phyloP scores from a whole-genome alignment of 2,113 vertebrate species.

The Triplophysa tibetana region DNA sequence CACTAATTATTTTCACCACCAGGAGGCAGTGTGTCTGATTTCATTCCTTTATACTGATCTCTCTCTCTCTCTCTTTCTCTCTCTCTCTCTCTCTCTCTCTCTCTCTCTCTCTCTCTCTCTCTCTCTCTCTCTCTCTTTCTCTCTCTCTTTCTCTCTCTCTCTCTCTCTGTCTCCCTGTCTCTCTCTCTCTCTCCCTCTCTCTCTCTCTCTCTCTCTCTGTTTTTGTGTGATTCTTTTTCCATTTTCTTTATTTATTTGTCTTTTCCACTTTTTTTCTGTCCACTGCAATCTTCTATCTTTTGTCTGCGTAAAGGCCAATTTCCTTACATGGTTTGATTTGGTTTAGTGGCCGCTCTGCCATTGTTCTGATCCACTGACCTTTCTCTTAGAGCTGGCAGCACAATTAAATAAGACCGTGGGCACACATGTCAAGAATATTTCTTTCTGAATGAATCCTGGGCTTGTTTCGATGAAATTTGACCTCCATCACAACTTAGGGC shows the following conservation, averaged over 20 bases:
- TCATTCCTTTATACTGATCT: neutral
- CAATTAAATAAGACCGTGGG: conserved; percentile 54
- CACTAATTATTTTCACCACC: neutral
- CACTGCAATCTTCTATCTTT: conserved; percentile 18
- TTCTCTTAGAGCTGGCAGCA: conserved; percentile 45
- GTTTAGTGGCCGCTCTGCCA: conserved; percentile 46
- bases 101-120: neutral
- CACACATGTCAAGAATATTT: conserved; percentile 38
- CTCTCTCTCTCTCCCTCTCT: neutral
- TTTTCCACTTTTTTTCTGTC: neutral
- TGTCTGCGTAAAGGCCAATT: conserved; percentile 57
- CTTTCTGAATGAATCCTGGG: conserved; percentile 23
- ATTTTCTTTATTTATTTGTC: conserved; percentile 9
- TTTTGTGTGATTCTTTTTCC: neutral
- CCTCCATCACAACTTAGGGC: conserved; percentile 1
- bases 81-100: neutral
- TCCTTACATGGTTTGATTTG: conserved; percentile 58
- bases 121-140: neutral
- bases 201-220: neutral
- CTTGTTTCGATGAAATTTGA: conserved; percentile 21
- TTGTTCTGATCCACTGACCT: conserved; percentile 61
- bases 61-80: neutral
- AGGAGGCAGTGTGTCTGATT: neutral
- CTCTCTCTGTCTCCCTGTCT: neutral
- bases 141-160: neutral